Conservation (phyloP, 1,140 invertebrate species). For the Drosophila ohnishii region DNA sequence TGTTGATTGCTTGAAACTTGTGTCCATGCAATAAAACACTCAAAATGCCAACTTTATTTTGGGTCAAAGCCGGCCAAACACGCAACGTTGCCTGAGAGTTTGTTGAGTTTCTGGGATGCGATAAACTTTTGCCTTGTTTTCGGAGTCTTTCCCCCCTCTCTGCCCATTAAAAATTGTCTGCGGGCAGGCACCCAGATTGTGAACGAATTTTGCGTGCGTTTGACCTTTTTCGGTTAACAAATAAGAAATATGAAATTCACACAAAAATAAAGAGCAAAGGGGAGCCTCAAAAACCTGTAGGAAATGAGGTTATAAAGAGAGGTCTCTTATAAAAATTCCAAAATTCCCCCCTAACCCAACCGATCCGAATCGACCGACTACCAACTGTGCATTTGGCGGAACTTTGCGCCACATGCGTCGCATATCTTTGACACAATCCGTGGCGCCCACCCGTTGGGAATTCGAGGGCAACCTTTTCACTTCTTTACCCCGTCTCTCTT, state of each 20-base stretch:
- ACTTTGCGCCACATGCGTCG: constrained; percentile 78
- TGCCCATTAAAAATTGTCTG: constrained; percentile 42
- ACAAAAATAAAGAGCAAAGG: constrained; percentile 46
- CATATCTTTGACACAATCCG: constrained; percentile 80
- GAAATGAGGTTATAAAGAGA: constrained; percentile 60
- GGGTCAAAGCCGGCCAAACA: constrained; percentile 76
- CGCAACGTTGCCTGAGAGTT: constrained; percentile 73
- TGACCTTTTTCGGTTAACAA: constrained; percentile 63
- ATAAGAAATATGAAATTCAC: constrained; percentile 48
- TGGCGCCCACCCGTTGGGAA: constrained; percentile 74
- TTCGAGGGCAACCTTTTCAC: constrained; percentile 75
- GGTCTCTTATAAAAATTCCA: constrained; percentile 52
- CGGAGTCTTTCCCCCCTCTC: background rate
- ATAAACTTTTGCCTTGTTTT: constrained; percentile 66
- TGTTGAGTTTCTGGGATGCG: constrained; percentile 41
- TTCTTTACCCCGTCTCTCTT: constrained; percentile 10
- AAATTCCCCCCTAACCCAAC: constrained; percentile 15
- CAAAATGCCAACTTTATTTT: constrained; percentile 81
- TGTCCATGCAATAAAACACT: constrained; percentile 81
- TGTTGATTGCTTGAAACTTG: constrained; percentile 80
- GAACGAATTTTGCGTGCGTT: constrained; percentile 74
- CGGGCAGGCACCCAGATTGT: constrained; percentile 24
- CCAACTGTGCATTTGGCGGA: constrained; percentile 80
- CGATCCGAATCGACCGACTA: constrained; percentile 53
- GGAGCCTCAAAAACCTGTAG: constrained; percentile 41